Conservation (phyloP, 2,888 invertebrate species). For the Smittia sp. region DNA sequence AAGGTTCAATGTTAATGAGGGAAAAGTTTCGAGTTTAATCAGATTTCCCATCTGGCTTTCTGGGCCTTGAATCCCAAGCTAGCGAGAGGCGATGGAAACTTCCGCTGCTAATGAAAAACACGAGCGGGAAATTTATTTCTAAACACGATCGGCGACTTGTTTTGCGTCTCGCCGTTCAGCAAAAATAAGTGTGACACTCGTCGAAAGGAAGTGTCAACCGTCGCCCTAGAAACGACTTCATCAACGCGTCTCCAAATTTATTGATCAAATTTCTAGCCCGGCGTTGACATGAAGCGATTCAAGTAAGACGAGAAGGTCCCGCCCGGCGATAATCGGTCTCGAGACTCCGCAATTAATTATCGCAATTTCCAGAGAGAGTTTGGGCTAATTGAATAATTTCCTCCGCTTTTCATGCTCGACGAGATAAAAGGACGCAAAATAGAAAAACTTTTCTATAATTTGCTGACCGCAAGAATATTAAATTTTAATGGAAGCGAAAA, state of each 20-base stretch:
- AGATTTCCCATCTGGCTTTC: too few species aligned
- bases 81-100: too few species aligned
- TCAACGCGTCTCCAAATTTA: neutral
- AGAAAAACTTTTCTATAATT: neutral
- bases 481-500: neutral
- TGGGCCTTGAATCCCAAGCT: too few species aligned
- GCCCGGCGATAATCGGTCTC: neutral
- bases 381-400: constrained; percentile 3
- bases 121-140: too few species aligned
- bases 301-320: neutral
- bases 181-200: too few species aligned
- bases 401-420: neutral
- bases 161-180: too few species aligned
- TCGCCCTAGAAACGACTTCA: neutral
- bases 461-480: neutral
- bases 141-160: too few species aligned
- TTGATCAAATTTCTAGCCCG: neutral
- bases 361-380: neutral
- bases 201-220: neutral
- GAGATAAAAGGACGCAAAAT: constrained; percentile 12
- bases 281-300: neutral
- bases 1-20: too few species aligned
- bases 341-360: neutral
- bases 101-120: too few species aligned
- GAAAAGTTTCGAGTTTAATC: too few species aligned